Evolutionary conservation across 2,888 invertebrate species (phyloP).

Genomic region (Teinopalpus imperialis): DNA sequence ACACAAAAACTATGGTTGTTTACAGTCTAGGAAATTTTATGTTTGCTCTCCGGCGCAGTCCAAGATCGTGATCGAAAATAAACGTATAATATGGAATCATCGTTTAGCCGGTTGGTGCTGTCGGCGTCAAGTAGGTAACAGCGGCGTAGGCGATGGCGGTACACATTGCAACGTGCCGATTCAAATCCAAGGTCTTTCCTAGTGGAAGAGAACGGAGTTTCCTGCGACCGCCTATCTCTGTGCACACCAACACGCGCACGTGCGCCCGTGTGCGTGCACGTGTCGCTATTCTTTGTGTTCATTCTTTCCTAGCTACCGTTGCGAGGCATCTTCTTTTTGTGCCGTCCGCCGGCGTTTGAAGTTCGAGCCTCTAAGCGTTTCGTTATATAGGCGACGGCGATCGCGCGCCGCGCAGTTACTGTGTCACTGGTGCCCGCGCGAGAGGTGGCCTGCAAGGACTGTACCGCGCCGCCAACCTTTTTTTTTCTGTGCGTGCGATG

Average conservation of each 20-base stretch:
- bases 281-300: slow-evolving; percentile 75
- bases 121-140: slow-evolving; percentile 67
- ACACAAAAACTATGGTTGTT: slow-evolving; percentile 7
- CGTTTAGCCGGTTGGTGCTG: slow-evolving; percentile 58
- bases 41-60: not conserved
- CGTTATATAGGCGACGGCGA: slow-evolving; percentile 79
- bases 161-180: slow-evolving; percentile 80
- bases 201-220: slow-evolving; percentile 83
- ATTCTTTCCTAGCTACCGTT: slow-evolving; percentile 77
- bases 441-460: slow-evolving; percentile 80
- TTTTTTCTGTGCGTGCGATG: slow-evolving; percentile 80
- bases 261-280: slow-evolving; percentile 75
- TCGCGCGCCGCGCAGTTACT: slow-evolving; percentile 76
- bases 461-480: slow-evolving; percentile 55
- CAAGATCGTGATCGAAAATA: slow-evolving; percentile 35
- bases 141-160: slow-evolving; percentile 78
- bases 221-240: slow-evolving; percentile 81
- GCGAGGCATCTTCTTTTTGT: slow-evolving; percentile 78
- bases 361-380: slow-evolving; percentile 67
- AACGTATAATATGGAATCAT: slow-evolving; percentile 52
- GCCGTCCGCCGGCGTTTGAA: slow-evolving; percentile 71
- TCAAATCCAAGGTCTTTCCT: slow-evolving; percentile 82
- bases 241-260: slow-evolving; percentile 71
- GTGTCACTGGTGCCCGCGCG: slow-evolving; percentile 79
- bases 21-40: slow-evolving; percentile 1